These are phyloP conservation scores for Oenanthe melanoleuca DNA, from an alignment of 2,113 vertebrate genomes.

Conservation along the genomic window DNA sequence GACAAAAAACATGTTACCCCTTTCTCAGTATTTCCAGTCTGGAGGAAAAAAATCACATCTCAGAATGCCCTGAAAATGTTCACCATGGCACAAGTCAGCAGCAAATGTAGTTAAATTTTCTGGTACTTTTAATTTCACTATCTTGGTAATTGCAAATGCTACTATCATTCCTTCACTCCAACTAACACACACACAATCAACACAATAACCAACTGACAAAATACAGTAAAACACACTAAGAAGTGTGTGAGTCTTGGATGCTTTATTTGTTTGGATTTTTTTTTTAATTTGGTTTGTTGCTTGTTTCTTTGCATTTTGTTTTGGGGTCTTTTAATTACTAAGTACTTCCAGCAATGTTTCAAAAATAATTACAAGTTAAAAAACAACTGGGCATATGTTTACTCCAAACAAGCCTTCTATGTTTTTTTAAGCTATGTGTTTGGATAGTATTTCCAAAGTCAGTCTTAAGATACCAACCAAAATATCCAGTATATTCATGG, in stretches of 20 bases:
- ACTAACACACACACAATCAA: neutral
- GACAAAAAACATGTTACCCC: neutral
- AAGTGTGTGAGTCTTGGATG: neutral
- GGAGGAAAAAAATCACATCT: neutral
- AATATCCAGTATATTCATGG: neutral
- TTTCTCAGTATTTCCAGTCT: neutral
- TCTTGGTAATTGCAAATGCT: neutral
- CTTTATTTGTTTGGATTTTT: neutral
- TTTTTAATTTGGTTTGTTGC: neutral
- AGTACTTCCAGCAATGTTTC: neutral
- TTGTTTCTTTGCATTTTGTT: neutral
- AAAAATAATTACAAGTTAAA: neutral
- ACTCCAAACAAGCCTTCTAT: neutral
- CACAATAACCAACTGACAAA: neutral
- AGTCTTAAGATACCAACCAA: neutral
- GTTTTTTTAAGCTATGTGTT: neutral
- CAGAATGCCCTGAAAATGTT: neutral
- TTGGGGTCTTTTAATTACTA: neutral
- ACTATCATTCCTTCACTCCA: neutral
- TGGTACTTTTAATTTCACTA: neutral
- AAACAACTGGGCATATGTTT: neutral
- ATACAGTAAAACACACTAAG: neutral
- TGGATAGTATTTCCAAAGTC: neutral
- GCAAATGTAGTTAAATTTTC: neutral
- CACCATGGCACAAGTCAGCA: neutral